Evolutionary conservation across 2,113 vertebrate species (phyloP).

Genomic region (Hemibagrus wyckioides): DNA sequence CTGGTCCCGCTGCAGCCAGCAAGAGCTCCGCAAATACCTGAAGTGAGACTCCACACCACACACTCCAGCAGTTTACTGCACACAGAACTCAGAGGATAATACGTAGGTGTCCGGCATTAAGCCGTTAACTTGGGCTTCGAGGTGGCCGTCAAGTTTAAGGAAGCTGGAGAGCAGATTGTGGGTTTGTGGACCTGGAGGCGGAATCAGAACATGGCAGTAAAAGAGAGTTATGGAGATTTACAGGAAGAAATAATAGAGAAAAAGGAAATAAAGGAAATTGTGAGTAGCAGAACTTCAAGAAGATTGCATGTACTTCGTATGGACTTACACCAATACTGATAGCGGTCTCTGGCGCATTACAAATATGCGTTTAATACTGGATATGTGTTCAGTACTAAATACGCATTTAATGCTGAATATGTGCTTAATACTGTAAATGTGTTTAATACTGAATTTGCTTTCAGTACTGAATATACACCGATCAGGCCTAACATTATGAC

Average conservation of each 20-base stretch:
- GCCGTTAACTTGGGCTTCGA: neutral
- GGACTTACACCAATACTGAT: neutral
- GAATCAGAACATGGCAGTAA: neutral
- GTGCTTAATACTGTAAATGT: too few relatives aligned
- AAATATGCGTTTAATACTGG: too few relatives aligned
- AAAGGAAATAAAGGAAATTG: neutral
- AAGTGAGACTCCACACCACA: constrained; percentile 78
- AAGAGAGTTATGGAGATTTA: neutral
- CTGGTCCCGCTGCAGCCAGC: constrained; percentile 97
- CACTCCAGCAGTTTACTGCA: neutral
- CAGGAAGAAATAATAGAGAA: too few relatives aligned
- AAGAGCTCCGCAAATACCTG: constrained; percentile 91
- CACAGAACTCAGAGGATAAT: neutral
- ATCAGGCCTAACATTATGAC: too few relatives aligned
- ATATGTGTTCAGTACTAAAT: too few relatives aligned
- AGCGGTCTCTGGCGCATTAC: too few relatives aligned
- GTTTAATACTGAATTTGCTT: too few relatives aligned
- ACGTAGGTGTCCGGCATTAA: neutral
- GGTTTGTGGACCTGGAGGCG: neutral
- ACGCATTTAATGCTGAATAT: too few relatives aligned
- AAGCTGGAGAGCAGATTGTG: neutral
- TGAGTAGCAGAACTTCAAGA: neutral
- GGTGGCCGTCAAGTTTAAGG: neutral
- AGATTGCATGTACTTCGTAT: neutral
- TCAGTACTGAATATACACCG: too few relatives aligned